Conservation (phyloP, 2,797 vertebrate species). For the Sebastes wilsoni region DNA sequence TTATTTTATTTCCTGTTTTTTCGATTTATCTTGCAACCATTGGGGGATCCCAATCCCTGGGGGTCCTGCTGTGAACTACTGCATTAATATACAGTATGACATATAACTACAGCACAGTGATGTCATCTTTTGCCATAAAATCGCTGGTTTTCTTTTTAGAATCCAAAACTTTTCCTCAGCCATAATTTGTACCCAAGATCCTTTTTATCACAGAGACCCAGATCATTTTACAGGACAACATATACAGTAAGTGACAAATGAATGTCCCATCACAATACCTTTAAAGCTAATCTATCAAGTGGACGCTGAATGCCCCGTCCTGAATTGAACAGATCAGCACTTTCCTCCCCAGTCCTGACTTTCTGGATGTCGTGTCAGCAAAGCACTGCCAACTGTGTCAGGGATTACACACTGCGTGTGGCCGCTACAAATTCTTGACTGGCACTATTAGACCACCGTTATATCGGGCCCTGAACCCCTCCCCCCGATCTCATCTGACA, state of each 20-base stretch:
- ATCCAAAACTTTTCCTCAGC: background rate
- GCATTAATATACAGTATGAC: background rate
- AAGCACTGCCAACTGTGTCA: constrained; percentile 66
- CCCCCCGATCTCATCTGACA: constrained; percentile 40
- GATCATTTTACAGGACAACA: constrained; percentile 15
- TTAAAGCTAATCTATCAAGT: constrained; percentile 63
- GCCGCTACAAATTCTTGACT: constrained; percentile 58
- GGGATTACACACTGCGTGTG: constrained; percentile 57
- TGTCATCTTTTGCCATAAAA: background rate
- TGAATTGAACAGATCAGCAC: constrained; percentile 58
- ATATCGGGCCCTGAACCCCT: constrained; percentile 39
- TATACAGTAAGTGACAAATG: constrained; percentile 19
- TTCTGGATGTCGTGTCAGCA: constrained; percentile 69
- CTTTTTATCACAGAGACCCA: background rate
- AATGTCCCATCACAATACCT: constrained; percentile 45
- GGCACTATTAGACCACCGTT: constrained; percentile 54
- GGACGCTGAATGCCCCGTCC: constrained; percentile 14
- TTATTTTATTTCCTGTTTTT: background rate
- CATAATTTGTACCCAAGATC: background rate
- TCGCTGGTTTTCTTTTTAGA: background rate
- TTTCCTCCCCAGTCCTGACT: constrained; percentile 53
- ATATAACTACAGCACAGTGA: background rate
- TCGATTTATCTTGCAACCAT: background rate
- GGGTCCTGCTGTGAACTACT: background rate
- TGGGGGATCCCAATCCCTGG: background rate